Evolutionary conservation across 2,797 vertebrate species (phyloP), one percentile per base, ranked within the genome.

Genomic region (Eulemur rubriventer): DNA sequence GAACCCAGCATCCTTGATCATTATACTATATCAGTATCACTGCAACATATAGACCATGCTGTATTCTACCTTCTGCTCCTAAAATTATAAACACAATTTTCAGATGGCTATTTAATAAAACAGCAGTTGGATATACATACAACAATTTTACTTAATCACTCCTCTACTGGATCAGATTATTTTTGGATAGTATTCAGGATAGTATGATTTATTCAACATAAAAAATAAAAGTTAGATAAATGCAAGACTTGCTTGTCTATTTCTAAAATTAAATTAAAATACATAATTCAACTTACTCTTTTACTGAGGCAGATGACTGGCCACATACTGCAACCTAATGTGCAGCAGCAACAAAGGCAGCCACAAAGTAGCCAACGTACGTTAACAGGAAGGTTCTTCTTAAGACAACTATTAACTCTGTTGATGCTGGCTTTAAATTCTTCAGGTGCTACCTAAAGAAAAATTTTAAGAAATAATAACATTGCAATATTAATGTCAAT

Each of bases 231-330:
- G 28, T 0, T 72, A 94, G 61, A 43, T 6, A 79, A 94, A 96
- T 48, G 17, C 6, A 96, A 70, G 35, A 95, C 26, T 73, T 24
- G 38, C 94, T 70, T 89, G 30, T 79, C 12, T 75, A 92, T 52
- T 59, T 96, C 43, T 95, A 97, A 97, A 94, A 48, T 35, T 91
- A 43, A 95, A 81, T 81, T 87, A 26, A 97, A 87, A 50, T 94
- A 94, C 33, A 95, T 41, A 95, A 80, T 96, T 96, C 87, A 96
- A 98, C 99, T 99, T 98, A 99, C 99, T 99, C 99, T 99, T 98
- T 99, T 99, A 99, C 99, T 99, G 99, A 99, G 99, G 98, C 99
- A 99, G 98, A 99, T 99, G 97, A 99, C 99, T 38, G 99, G 99
- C 99, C 99, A 99, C 99, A 99, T 99, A 98, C 99, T 99, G 98